Conservation (phyloP, 2,888 invertebrate genomes). For the Serrognathus titanus region DNA sequence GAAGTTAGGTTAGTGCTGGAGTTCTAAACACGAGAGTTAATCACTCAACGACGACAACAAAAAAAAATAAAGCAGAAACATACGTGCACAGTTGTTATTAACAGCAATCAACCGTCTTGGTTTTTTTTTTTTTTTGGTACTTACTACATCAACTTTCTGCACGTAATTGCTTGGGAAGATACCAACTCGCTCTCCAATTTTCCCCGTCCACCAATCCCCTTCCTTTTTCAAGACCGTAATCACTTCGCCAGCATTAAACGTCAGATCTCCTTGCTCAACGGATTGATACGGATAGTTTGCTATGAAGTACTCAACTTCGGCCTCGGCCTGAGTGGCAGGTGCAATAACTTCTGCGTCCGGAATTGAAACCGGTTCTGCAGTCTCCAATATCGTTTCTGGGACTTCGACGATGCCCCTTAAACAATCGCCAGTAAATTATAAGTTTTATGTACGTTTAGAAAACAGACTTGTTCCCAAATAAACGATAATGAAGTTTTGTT, state of each 20-base stretch:
- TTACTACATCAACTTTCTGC: slow-evolving; percentile 59
- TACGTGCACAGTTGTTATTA: too few species aligned
- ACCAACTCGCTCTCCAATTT: slow-evolving; percentile 72
- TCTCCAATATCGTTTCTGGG: slow-evolving; percentile 54
- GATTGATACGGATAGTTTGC: slow-evolving; percentile 90
- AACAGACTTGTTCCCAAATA: not conserved
- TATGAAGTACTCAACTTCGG: slow-evolving; percentile 72
- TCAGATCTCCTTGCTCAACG: slow-evolving; percentile 84
- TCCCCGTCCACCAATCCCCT: slow-evolving; percentile 99
- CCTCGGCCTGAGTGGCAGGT: slow-evolving; percentile 28
- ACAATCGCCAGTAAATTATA: too few species aligned
- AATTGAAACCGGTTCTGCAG: slow-evolving; percentile 32
- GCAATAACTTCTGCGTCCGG: slow-evolving; percentile 29
- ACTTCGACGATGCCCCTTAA: slow-evolving; percentile 73
- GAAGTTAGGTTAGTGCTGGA: slow-evolving; percentile 23
- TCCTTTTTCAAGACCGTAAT: slow-evolving; percentile 85
- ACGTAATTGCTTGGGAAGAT: slow-evolving; percentile 99
- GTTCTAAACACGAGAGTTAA: slow-evolving; percentile 23
- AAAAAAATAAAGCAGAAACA: not conserved
- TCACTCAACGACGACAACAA: slow-evolving; percentile 11
- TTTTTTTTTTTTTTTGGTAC: slow-evolving; percentile 19
- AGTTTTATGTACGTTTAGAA: too few species aligned
- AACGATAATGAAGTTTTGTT: not conserved
- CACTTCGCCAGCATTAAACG: slow-evolving; percentile 81
- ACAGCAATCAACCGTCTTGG: too few species aligned